Conservation (phyloP, 92 coral and sea anemone species). For the Porites cylindrica region DNA sequence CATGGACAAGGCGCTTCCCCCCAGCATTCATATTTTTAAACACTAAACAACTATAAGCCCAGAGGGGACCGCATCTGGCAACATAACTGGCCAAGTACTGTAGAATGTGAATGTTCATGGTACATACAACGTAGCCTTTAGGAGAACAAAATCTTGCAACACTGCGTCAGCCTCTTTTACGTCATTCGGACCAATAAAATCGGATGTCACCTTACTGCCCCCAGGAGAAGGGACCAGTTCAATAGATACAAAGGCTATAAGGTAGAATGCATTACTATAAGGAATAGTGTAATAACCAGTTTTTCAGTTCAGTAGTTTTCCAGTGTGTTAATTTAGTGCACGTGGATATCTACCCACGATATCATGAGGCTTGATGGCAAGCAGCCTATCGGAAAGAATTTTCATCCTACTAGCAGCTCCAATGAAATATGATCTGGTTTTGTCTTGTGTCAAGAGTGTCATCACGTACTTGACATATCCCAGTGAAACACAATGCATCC, state of each 20-base stretch:
- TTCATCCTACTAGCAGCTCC: conserved; percentile 54
- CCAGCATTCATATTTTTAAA: conserved; percentile 60
- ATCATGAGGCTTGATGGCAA: conserved; percentile 61
- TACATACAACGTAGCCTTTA: conserved; percentile 48
- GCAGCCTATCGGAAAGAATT: conserved; percentile 35
- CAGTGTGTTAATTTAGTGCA: conserved; percentile 41
- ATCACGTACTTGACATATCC: conserved; percentile 58
- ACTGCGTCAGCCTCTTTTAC: conserved; percentile 27
- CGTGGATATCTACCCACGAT: conserved; percentile 52
- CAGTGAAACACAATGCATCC: conserved; percentile 69
- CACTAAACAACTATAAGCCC: conserved; percentile 57
- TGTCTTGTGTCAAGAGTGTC: conserved; percentile 13
- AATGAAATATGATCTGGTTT: conserved; percentile 11
- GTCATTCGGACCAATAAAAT: background rate
- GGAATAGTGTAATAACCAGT: conserved; percentile 59
- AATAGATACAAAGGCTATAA: conserved; percentile 32
- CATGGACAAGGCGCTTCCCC: conserved; percentile 53
- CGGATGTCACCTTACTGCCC: conserved; percentile 50
- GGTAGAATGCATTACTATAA: conserved; percentile 10
- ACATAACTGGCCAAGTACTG: conserved; percentile 14
- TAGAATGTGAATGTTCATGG: conserved; percentile 23
- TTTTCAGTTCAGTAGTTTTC: conserved; percentile 64
- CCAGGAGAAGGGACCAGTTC: conserved; percentile 51
- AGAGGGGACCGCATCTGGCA: conserved; percentile 36
- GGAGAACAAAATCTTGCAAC: conserved; percentile 61